These are phyloP conservation scores for Argya squamiceps DNA, from an alignment of 2,797 vertebrate genomes.

Conservation along the genomic window DNA sequence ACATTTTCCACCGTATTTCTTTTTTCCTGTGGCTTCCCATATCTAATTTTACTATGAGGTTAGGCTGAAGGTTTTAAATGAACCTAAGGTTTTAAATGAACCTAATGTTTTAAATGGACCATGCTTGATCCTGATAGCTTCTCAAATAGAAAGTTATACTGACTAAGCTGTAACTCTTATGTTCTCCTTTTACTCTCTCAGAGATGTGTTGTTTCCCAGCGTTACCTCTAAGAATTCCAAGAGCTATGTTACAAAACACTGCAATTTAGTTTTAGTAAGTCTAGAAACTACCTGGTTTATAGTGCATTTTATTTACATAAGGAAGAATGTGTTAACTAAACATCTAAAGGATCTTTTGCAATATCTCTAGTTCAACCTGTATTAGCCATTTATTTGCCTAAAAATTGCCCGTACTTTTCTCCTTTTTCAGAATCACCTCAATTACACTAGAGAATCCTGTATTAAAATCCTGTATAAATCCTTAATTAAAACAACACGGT, in stretches of 20 bases:
- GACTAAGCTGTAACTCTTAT: neutral
- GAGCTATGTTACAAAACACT: neutral
- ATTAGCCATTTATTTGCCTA: neutral
- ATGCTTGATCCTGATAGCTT: neutral
- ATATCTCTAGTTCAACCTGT: accelerated
- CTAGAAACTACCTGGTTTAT: neutral
- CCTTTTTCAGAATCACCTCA: neutral
- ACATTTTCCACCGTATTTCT: neutral
- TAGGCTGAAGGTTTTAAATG: neutral
- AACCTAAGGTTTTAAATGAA: neutral
- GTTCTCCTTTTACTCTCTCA: neutral
- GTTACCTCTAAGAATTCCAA: neutral
- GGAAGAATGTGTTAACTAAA: neutral
- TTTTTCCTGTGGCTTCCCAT: neutral
- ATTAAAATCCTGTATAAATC: too few relatives aligned
- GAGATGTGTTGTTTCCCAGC: neutral
- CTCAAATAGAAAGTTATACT: neutral
- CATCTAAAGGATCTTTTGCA: neutral
- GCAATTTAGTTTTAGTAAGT: neutral
- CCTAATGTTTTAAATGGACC: neutral
- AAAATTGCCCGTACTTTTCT: neutral
- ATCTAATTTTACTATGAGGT: neutral
- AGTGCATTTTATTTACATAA: neutral
- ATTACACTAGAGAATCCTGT: neutral
- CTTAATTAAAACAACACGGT: neutral